Evolutionary conservation across 2,113 vertebrate species (phyloP).

Genomic region (Ophthalmotilapia sp.): DNA sequence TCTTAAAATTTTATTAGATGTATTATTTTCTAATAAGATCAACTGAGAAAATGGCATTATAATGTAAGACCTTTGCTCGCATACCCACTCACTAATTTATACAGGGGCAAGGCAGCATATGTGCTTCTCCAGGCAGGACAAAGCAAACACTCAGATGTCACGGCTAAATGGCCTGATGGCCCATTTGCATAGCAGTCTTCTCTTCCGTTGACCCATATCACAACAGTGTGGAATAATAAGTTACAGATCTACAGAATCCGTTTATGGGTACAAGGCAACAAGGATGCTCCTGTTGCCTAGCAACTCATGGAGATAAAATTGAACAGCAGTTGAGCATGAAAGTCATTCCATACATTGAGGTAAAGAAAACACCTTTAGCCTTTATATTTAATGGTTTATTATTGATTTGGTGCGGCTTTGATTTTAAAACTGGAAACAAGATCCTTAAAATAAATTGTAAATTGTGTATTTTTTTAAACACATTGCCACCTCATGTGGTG

Average conservation of each 20-base stretch:
- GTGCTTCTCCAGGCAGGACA: not conserved
- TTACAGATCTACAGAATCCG: conserved; percentile 12
- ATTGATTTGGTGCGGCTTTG: not conserved
- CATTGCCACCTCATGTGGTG: conserved; percentile 12
- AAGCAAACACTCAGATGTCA: not conserved
- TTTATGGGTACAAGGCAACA: conserved; percentile 32
- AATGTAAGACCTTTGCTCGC: not conserved
- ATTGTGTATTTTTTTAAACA: not conserved
- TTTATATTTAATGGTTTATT: not conserved
- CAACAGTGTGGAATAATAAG: not conserved
- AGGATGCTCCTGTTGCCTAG: conserved; percentile 59
- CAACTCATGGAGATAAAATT: conserved; percentile 53
- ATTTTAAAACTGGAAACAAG: not conserved
- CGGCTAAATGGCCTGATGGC: not conserved
- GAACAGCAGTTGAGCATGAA: conserved; percentile 56
- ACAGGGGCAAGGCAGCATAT: not conserved
- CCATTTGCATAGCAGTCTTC: conserved; percentile 1
- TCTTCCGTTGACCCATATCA: not conserved
- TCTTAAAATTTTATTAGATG: not conserved
- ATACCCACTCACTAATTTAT: not conserved
- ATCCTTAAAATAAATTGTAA: not conserved
- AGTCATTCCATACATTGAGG: conserved; percentile 21
- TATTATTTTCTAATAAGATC: not conserved
- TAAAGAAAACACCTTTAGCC: conserved; percentile 5
- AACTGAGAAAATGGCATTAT: not conserved